Conservation (phyloP, 2,113 vertebrate species). For the Platysteira castanea region DNA sequence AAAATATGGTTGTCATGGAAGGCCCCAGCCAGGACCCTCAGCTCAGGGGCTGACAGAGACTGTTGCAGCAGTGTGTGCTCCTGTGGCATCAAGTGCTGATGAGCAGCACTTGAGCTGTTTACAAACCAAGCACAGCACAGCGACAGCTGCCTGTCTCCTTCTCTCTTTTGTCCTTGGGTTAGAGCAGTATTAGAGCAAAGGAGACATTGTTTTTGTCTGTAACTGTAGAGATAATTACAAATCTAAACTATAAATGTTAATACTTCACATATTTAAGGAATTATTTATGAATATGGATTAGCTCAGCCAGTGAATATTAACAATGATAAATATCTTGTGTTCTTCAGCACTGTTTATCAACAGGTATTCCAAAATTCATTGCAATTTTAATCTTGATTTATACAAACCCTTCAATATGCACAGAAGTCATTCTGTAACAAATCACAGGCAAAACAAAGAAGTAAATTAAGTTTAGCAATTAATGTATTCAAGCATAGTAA, state of each 20-base stretch:
- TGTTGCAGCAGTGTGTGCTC: background rate
- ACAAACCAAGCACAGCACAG: background rate
- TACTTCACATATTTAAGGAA: background rate
- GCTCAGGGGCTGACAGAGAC: background rate
- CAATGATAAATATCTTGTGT: background rate
- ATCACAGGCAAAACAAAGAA: background rate
- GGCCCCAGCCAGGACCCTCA: background rate
- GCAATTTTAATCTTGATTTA: constrained; percentile 14
- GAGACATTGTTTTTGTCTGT: background rate
- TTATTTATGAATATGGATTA: constrained; percentile 49
- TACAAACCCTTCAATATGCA: background rate
- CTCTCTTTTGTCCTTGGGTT: constrained; percentile 14
- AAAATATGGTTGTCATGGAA: background rate
- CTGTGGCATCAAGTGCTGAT: background rate
- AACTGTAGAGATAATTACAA: background rate
- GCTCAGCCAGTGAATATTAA: background rate
- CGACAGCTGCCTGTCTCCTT: background rate
- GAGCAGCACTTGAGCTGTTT: background rate
- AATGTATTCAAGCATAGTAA: background rate
- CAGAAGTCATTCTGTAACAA: background rate
- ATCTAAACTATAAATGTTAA: constrained; percentile 6
- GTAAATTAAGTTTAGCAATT: background rate
- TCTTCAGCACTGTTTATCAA: background rate
- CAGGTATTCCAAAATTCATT: constrained; percentile 21
- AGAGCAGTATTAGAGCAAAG: background rate